Base-by-base conservation (phyloP, 2,888 invertebrate genomes). In the Noctuana brunneofusca region DNA sequence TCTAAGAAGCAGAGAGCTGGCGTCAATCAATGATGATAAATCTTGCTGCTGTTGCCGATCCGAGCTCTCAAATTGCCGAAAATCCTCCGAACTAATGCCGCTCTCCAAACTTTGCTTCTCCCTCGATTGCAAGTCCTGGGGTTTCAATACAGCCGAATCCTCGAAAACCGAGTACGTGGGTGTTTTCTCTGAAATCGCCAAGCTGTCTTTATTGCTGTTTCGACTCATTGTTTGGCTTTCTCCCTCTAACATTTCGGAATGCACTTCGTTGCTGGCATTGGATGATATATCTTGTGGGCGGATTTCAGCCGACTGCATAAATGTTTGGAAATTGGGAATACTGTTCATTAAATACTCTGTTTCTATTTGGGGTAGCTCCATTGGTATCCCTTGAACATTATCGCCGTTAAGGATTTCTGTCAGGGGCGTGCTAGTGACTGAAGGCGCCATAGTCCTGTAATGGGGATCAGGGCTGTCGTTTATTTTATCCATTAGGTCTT, bases 391-490 rank as follows among this genome's bases (percentile, higher is more conserved):
- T 63, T 81, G 79, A 0, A 68, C 68, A 30, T 79, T 76, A 1
- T 63, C 65, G 20, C 75, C 72, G 0, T 67, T 67, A 0, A 64
- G 58, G 0, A 68, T 53, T 12, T 77, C 80, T 0, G 71, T 67
- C 3, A 89, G 56, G 3, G 90, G 90, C 12, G 90, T 90, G 71
- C 90, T 91, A 0, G 89, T 88, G n/a, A 84, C 69, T 0, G 85
- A 81, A 1, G 79, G 81, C 9, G 72, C 77, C 80, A 89, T 84
- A 43, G 77, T 75, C 64, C 70, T 79, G 64, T 83, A 86, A 24
- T 80, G 77, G 41, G 71, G 75, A 49, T 81, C 76, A 0, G 83
- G 81, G 65, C 83, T 87, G 9, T 84, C 78, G 14, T 72, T 69
- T 12, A 72, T 63, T 43, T 77, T 75, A 9, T 71, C 43, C 12